Evolutionary conservation across 2,113 vertebrate genomes (phyloP), one percentile per base, ranked within the genome.

Genomic region (Oostethus manadensis): DNA sequence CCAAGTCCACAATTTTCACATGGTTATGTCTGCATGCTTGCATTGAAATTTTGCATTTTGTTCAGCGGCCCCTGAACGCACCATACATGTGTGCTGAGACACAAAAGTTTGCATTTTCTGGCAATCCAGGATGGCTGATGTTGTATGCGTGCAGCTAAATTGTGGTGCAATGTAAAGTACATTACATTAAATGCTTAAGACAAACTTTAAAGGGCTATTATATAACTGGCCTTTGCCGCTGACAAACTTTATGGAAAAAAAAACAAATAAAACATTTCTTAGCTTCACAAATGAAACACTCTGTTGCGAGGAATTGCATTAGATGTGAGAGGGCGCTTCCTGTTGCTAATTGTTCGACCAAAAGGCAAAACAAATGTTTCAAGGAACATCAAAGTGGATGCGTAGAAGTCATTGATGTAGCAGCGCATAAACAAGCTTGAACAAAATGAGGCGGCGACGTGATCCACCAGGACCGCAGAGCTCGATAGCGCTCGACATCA

Each of bases 261-360:
- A 64, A 66, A 46, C 18, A 15, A 3, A 26, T 2, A 51, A 5
- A 70, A 59, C 56, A 17, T 66, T 35, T 33, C 33, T 22, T 58
- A 60, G 42, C 58, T 35, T 22, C 45, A 66, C 59, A 68, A 65
- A 68, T 50, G 60, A 65, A 44, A n/a, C 49, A 13, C 35, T 58
- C 48, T 33, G 46, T 73, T 81, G 62, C 72, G 23, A 22, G 18
- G 23, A 65, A 63, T 83, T 83, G 72, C 78, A 66, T 59, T 66
- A 65, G 68, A 58, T 60, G 61, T 42, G 29, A 50, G n/a, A 58
- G 4, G 3, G 10, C 23, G 63, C 76, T 66, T 59, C 48, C 40
- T 74, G 64, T 67, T 62, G 60, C 62, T 84, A 74, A 84, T 86
- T 81, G 83, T 81, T 77, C 71, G 72, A 77, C 77, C 68, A 70